These are phyloP conservation scores for Metridium senile DNA, from an alignment of 92 coral and sea anemone species.

Conservation along the genomic window DNA sequence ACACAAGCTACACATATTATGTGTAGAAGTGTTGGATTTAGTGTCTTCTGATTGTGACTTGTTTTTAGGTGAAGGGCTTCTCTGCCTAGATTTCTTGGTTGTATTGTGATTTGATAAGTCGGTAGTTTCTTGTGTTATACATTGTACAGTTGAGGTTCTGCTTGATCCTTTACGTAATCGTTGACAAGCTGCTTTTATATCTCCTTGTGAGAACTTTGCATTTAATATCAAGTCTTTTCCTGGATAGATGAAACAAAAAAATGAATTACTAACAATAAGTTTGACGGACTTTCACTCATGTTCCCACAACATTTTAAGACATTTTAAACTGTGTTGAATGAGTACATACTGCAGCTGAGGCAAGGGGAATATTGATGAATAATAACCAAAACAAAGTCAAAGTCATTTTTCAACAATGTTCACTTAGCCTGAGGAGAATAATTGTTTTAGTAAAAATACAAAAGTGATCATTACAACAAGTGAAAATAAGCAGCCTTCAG, in stretches of 20 bases:
- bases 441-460: no score
- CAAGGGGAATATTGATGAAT: no score
- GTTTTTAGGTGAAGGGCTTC: constrained; percentile 17
- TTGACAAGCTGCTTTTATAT: constrained; percentile 81
- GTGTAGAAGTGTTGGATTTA: not conserved
- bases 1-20: constrained; percentile 16
- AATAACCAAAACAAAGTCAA: no score
- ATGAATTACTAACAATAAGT: no score
- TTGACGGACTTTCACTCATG: no score
- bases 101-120: constrained; percentile 29
- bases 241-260: constrained; percentile 34
- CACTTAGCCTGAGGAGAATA: no score
- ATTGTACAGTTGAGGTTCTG: constrained; percentile 50
- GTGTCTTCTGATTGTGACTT: constrained; percentile 6
- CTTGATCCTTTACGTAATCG: constrained; percentile 66
- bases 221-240: constrained; percentile 84
- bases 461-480: no score
- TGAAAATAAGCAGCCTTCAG: no score
- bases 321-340: no score
- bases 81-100: constrained; percentile 38
- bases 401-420: no score
- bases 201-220: constrained; percentile 66
- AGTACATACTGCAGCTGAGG: no score
- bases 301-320: no score
- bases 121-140: constrained; percentile 24